Percentiles rank a stretch among this genome's conserved stretches.
Conservation (phyloP, 2,888 invertebrate species). For the Phragmatobia fuliginosa region DNA sequence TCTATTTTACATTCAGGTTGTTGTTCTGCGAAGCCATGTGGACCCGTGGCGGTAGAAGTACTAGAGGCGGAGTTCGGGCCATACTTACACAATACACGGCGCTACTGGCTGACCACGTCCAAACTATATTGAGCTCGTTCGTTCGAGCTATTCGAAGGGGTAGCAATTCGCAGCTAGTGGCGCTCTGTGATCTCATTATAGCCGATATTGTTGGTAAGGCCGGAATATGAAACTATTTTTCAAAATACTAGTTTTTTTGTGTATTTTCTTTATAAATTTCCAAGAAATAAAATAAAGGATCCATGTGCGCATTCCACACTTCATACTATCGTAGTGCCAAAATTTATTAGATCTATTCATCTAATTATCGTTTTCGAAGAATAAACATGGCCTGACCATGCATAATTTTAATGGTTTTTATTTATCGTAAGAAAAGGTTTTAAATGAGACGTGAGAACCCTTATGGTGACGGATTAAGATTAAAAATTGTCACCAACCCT, state of each 20-base stretch:
- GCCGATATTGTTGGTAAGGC: constrained; percentile 78
- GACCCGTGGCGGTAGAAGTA: constrained; percentile 74
- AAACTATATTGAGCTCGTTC: constrained; percentile 69
- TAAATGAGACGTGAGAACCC: no score
- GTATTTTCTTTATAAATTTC: no score
- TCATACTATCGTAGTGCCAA: not conserved
- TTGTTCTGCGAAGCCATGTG: constrained; percentile 83
- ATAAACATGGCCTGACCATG: not conserved
- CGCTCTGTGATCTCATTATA: constrained; percentile 73
- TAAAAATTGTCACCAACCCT: no score
- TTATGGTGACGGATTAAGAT: no score
- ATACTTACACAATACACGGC: constrained; percentile 74
- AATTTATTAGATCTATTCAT: not conserved
- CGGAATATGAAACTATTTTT: not conserved
- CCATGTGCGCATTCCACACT: not conserved
- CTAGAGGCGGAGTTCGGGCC: constrained; percentile 74
- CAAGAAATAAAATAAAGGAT: not conserved
- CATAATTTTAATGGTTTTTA: no score
- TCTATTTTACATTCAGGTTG: constrained; percentile 56
- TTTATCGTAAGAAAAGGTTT: no score
- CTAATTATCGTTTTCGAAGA: not conserved
- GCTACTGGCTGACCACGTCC: constrained; percentile 75
- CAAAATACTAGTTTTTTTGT: not conserved
- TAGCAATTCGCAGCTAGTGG: constrained; percentile 65
- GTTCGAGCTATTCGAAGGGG: constrained; percentile 66